Percentiles rank a stretch among this genome's conserved stretches.
phyloP scores from a whole-genome alignment of 92 coral and sea anemone species.

The Epizoanthus illoricatus region DNA sequence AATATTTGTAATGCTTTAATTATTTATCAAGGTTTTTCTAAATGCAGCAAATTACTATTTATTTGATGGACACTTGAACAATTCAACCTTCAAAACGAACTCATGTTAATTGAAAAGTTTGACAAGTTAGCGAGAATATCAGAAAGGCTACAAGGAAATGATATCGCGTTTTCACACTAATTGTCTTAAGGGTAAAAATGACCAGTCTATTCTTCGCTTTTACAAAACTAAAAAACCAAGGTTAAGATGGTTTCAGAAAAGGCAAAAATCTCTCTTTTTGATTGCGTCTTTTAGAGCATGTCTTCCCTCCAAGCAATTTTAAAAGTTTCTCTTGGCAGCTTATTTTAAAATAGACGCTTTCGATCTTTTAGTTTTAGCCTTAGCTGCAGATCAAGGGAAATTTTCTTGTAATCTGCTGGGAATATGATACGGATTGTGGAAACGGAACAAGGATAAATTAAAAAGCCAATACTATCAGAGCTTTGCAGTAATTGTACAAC shows the following conservation, averaged over 20 bases:
- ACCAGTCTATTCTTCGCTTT: neutral
- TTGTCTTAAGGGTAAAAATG: neutral
- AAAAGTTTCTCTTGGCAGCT: neutral
- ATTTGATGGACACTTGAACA: conserved; percentile 55
- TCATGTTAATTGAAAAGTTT: conserved; percentile 40
- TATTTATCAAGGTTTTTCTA: conserved; percentile 63
- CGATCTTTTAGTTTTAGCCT: neutral
- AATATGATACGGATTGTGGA: conserved; percentile 2
- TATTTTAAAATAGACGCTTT: conserved; percentile 8
- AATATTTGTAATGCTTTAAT: conserved; percentile 33
- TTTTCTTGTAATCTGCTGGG: neutral
- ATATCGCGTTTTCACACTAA: conserved; percentile 19
- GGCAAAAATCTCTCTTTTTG: too few relatives aligned
- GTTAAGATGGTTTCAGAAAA: too few relatives aligned
- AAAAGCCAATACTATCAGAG: neutral
- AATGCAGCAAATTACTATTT: conserved; percentile 77
- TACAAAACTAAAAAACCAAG: too few relatives aligned
- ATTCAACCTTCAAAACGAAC: conserved; percentile 42
- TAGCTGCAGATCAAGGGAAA: conserved; percentile 10
- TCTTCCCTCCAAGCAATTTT: too few relatives aligned
- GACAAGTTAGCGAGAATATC: conserved; percentile 34
- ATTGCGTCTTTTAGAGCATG: too few relatives aligned
- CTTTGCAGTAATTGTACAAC: neutral
- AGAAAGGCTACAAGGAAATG: conserved; percentile 7
- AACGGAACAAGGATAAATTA: conserved; percentile 4